Evolutionary conservation across 2,113 vertebrate genomes (phyloP).

Genomic region (Thinocorus orbignyianus): DNA sequence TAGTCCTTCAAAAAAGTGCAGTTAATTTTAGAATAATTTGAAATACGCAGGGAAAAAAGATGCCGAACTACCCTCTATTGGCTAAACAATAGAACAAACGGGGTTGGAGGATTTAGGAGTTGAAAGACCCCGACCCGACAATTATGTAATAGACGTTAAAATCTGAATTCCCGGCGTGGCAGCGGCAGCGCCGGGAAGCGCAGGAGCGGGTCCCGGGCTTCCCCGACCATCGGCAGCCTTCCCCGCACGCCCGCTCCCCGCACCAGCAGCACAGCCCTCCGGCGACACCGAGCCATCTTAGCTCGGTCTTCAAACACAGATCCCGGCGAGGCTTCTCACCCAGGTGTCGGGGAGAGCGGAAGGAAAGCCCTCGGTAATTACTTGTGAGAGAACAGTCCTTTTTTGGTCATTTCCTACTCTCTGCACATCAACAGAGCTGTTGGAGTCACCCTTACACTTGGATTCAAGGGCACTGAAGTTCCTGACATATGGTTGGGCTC

Average conservation of each 20-base stretch:
- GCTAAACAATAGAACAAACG: slow-evolving; percentile 18
- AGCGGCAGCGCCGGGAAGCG: background rate
- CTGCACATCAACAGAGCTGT: background rate
- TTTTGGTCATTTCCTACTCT: background rate
- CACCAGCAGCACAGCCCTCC: background rate
- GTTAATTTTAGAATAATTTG: slow-evolving; percentile 7
- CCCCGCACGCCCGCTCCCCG: background rate
- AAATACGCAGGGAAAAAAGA: background rate
- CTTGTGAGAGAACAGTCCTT: background rate
- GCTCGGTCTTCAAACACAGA: background rate
- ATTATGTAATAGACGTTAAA: slow-evolving; percentile 40
- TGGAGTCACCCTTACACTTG: background rate
- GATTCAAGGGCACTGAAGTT: slow-evolving; percentile 32
- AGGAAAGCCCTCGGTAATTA: background rate
- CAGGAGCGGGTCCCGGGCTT: background rate
- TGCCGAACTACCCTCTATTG: slow-evolving; percentile 45
- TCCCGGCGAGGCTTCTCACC: background rate
- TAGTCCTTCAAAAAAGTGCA: slow-evolving; percentile 7
- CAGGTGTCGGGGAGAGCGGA: background rate
- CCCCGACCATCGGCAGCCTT: background rate
- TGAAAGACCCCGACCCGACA: background rate
- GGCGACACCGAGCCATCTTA: slow-evolving; percentile 24
- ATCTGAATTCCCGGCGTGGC: background rate
- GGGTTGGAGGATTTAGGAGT: background rate
- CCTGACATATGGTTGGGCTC: background rate